These are phyloP conservation scores for Argopecten irradians DNA, from an alignment of 1,140 invertebrate genomes.

Conservation along the genomic window DNA sequence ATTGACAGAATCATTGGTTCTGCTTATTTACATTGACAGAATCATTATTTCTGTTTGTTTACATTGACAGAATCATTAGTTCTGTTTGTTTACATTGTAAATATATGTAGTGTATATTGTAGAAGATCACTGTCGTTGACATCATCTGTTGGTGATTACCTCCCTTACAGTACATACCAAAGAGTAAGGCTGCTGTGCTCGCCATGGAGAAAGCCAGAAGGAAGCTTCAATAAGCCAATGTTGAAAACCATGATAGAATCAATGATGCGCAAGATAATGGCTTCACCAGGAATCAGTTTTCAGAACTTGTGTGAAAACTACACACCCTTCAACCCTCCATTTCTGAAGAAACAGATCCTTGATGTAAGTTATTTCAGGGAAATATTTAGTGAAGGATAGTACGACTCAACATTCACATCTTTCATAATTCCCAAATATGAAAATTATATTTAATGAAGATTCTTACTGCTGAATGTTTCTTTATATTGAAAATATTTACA, in stretches of 20 bases:
- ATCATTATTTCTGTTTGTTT: too few relatives aligned
- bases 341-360: constrained; percentile 72
- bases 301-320: constrained; percentile 59
- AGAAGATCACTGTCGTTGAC: background rate
- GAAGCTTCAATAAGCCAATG: constrained; percentile 83
- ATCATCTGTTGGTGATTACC: background rate
- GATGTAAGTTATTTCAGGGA: constrained; percentile 50
- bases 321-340: constrained; percentile 68
- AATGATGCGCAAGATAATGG: constrained; percentile 80
- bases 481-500: too few relatives aligned
- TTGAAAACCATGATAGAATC: constrained; percentile 84
- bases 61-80: too few relatives aligned
- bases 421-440: too few relatives aligned
- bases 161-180: constrained; percentile 67
- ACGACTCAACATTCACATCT: too few relatives aligned
- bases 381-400: too few relatives aligned
- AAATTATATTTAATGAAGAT: too few relatives aligned
- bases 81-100: background rate
- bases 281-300: constrained; percentile 79
- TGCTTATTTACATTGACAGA: too few relatives aligned
- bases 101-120: background rate
- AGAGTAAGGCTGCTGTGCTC: constrained; percentile 73
- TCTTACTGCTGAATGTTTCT: too few relatives aligned
- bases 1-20: too few relatives aligned
- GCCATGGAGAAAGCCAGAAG: constrained; percentile 87